Evolutionary conservation across 2,113 vertebrate genomes (phyloP), one percentile per base, ranked within the genome.

Genomic region (western clawed frog (Xenopus tropicalis)): DNA sequence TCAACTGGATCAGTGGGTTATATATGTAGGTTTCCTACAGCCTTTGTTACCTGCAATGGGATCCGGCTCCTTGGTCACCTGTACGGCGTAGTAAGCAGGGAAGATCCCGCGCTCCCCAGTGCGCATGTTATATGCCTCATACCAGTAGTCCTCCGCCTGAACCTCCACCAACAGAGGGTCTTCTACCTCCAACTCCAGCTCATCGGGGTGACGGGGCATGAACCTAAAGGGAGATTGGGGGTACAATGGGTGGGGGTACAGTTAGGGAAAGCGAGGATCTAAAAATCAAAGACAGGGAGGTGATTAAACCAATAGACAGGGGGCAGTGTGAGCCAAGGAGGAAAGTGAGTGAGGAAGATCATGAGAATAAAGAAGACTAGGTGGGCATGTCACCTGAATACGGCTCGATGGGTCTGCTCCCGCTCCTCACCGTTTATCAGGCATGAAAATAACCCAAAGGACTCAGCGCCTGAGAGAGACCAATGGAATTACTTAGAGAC

Each of bases 81-180:
- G 96, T 0, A 93, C 92, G 61, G 96, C 97, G 0, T 99, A 99
- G 83, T 95, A 99, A 61, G 95, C 95, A 1, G 97, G 97, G 76
- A 99, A 99, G 83, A 96, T 88, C 14, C 97, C 97, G 0, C 84
- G 89, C 63, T 91, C 90, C 0, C 97, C 94, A 0, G 93, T 98
- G 70, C 97, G 87, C 97, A 98, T 99, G 84, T 99, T 99, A 89
- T 94, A 96, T 67, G 95, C 97, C 79, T 98, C 96, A 0, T 96
- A 99, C 97, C 97, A 99, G 80, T 91, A 97, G 83, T 99, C 97
- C 78, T 98, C 97, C 0, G 93, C 96, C 87, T 98, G 95, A 46
- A 97, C 88, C 86, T 95, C 93, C 86, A 99, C 96, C 81, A 97
- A 86, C 81, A 99, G 81, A 0, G 97, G 97, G 76, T 99, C 97